Percentiles rank a stretch among this genome's conserved stretches.
Evolutionary conservation across 2,113 vertebrate species (phyloP).

Genomic region (Acinonyx jubatus): DNA sequence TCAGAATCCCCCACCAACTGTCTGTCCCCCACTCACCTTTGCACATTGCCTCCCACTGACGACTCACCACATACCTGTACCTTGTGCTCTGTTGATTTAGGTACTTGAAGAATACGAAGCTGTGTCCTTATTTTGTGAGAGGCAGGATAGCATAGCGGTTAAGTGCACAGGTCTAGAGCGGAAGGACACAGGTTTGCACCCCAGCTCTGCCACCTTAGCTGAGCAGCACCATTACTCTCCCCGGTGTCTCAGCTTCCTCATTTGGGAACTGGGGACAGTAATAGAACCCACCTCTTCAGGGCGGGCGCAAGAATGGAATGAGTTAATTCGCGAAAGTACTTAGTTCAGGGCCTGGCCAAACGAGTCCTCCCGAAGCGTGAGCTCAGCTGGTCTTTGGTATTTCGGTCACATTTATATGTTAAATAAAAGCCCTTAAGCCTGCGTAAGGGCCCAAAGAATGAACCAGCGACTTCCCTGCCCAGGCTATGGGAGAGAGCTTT

Average conservation of each 20-base stretch:
- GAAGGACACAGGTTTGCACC: rapidly evolving
- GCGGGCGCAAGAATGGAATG: background rate
- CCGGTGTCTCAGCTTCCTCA: background rate
- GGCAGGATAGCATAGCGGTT: background rate
- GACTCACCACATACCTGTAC: background rate
- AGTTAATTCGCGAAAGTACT: background rate
- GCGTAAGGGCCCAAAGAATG: background rate
- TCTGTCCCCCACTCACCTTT: background rate
- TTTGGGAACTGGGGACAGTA: background rate
- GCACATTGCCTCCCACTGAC: background rate
- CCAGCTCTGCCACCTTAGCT: background rate
- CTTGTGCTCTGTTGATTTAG: background rate
- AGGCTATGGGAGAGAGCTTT: background rate
- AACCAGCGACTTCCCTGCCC: background rate
- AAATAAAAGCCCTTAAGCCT: background rate
- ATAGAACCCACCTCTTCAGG: background rate
- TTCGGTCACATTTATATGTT: background rate
- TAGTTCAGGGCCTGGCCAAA: background rate
- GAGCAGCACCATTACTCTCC: background rate
- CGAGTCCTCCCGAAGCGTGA: background rate
- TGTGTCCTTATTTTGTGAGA: background rate
- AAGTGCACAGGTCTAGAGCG: background rate
- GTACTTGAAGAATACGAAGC: background rate
- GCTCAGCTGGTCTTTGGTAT: background rate
- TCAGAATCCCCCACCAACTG: background rate